Conservation (phyloP, 2,797 vertebrate genomes). For the Carduelis carduelis region DNA sequence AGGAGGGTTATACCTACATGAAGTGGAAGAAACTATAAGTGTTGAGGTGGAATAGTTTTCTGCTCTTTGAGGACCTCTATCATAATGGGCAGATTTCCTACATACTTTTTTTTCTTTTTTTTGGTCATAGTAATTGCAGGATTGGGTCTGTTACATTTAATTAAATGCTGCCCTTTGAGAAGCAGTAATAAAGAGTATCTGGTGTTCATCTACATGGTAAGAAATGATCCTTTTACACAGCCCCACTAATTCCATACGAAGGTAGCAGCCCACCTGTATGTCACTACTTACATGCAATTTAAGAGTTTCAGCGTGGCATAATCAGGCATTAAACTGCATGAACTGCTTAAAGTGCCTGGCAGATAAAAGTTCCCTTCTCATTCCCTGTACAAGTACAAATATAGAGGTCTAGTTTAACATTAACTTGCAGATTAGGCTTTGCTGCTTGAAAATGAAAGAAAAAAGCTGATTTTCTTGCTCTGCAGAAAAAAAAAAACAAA, state of each 20-base stretch:
- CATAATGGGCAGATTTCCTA: background rate
- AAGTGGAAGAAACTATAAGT: background rate
- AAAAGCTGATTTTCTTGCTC: background rate
- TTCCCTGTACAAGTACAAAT: background rate
- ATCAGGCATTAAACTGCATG: background rate
- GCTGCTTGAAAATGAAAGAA: background rate
- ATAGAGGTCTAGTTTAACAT: background rate
- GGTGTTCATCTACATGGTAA: fast-evolving
- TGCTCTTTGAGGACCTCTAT: background rate
- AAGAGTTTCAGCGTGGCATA: background rate
- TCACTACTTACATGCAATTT: background rate
- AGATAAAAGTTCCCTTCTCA: background rate
- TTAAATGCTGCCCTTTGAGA: background rate
- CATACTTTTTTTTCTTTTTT: background rate
- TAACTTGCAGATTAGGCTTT: background rate
- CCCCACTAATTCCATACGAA: background rate
- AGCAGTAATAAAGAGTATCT: background rate
- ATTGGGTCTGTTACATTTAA: background rate
- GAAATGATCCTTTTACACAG: background rate
- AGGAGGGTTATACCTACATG: background rate
- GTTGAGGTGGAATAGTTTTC: background rate
- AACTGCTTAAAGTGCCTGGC: background rate
- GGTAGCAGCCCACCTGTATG: background rate
- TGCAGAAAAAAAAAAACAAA: background rate
- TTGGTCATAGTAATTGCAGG: background rate